These are phyloP conservation scores for Heliangelus exortis DNA, from an alignment of 2,797 vertebrate species.

Conservation along the genomic window DNA sequence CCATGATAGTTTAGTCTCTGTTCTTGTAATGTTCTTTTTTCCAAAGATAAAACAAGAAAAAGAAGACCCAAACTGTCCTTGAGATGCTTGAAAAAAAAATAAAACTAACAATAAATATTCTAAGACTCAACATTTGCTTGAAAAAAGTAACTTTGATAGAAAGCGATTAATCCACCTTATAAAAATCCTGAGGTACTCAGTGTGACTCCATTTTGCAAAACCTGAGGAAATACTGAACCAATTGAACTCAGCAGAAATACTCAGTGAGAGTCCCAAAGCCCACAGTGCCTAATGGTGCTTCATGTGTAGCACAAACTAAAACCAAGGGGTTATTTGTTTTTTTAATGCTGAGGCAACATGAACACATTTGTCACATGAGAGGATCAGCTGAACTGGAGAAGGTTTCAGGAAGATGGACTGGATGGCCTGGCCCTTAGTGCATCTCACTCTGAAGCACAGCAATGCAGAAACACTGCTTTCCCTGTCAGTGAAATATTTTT, in stretches of 20 bases:
- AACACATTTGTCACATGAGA: background rate
- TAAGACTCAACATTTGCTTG: background rate
- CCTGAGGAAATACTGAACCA: background rate
- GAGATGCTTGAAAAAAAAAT: background rate
- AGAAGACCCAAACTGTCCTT: background rate
- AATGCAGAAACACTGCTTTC: background rate
- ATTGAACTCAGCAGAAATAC: background rate
- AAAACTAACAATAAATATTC: background rate
- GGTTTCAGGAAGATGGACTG: background rate
- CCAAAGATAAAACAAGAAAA: background rate
- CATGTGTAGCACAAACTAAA: background rate
- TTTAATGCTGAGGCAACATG: background rate
- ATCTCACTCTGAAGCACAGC: background rate
- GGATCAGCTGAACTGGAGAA: background rate
- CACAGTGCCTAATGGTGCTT: background rate
- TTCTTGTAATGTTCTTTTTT: background rate
- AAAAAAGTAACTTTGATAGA: background rate
- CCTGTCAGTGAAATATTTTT: background rate
- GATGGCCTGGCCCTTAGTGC: background rate
- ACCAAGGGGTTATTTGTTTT: background rate
- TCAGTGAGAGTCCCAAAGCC: background rate
- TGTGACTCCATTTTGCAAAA: background rate
- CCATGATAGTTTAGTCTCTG: background rate
- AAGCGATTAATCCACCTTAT: background rate
- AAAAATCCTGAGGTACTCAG: background rate